Conservation (phyloP, 2,113 vertebrate species). For the Hippocampus guttulatus region DNA sequence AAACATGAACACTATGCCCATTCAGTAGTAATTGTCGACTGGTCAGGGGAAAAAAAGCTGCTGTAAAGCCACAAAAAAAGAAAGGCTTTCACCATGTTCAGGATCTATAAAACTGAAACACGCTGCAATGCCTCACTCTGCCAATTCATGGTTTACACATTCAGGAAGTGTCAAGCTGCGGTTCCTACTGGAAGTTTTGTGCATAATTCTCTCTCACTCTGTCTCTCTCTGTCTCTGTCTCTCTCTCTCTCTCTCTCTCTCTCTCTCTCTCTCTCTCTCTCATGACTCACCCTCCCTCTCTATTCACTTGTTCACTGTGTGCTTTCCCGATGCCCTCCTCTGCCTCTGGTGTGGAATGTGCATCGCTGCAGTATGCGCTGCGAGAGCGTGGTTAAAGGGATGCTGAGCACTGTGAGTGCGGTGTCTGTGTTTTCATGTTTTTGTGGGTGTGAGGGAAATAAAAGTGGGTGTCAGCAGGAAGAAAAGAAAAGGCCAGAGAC, state of each 20-base stretch:
- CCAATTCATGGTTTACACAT: slow-evolving; percentile 26
- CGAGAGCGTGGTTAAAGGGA: slow-evolving; percentile 45
- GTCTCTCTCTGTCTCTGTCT: not conserved
- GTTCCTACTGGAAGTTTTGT: slow-evolving; percentile 6
- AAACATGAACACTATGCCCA: slow-evolving; percentile 43
- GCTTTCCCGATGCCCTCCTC: slow-evolving; percentile 26
- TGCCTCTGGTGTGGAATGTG: slow-evolving; percentile 52
- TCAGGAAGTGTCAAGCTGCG: slow-evolving; percentile 49
- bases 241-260: not conserved
- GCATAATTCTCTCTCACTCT: not conserved
- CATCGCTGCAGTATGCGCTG: slow-evolving; percentile 52
- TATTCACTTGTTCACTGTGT: slow-evolving; percentile 35
- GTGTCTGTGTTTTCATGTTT: slow-evolving; percentile 42
- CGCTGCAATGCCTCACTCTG: slow-evolving; percentile 18
- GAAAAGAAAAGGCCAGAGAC: not conserved
- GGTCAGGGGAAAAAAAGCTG: not conserved
- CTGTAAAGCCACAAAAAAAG: not conserved
- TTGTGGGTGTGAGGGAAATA: not conserved
- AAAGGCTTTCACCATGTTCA: slow-evolving; percentile 21
- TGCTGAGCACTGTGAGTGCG: slow-evolving; percentile 18
- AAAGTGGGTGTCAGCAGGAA: slow-evolving; percentile 5
- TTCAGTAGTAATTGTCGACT: slow-evolving; percentile 29
- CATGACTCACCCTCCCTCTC: not conserved
- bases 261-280: not conserved
- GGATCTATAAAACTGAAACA: slow-evolving; percentile 30